These are phyloP conservation scores for Crepidodera aurea DNA, from an alignment of 2,888 invertebrate species.

Conservation along the genomic window DNA sequence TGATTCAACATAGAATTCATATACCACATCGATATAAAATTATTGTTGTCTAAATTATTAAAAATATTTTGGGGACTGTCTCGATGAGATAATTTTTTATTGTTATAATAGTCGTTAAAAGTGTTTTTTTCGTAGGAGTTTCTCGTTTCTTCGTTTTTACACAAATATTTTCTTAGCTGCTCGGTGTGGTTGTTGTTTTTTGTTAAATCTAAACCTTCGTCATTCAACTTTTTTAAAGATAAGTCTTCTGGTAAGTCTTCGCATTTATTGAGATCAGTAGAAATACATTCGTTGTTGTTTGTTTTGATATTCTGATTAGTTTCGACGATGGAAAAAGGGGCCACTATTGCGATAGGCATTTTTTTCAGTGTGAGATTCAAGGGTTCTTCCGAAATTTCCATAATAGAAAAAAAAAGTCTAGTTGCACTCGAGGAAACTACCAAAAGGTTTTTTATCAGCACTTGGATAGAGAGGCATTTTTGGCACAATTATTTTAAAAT, in stretches of 20 bases:
- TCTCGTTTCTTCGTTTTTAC: slow-evolving; percentile 56
- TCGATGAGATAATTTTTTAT: slow-evolving; percentile 47
- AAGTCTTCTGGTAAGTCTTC: slow-evolving; percentile 61
- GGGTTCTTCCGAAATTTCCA: slow-evolving; percentile 61
- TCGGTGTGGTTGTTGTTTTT: slow-evolving; percentile 51
- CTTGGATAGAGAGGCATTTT: not conserved
- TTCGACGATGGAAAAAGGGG: slow-evolving; percentile 58
- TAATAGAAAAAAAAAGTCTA: slow-evolving; percentile 37
- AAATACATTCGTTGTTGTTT: slow-evolving; percentile 43
- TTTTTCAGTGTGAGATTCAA: slow-evolving; percentile 64
- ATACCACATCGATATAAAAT: slow-evolving; percentile 61
- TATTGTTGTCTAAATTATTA: slow-evolving; percentile 61
- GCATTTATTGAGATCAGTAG: slow-evolving; percentile 49
- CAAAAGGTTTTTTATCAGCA: not conserved
- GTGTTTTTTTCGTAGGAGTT: slow-evolving; percentile 60
- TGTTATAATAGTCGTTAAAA: slow-evolving; percentile 54
- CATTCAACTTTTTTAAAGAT: slow-evolving; percentile 51
- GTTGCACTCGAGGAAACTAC: slow-evolving; percentile 20
- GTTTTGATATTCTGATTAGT: slow-evolving; percentile 45
- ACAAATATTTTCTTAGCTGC: slow-evolving; percentile 53
- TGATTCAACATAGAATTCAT: slow-evolving; percentile 58
- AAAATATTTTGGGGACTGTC: slow-evolving; percentile 60
- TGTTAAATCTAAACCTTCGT: slow-evolving; percentile 46
- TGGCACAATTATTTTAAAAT: slow-evolving; percentile 3
- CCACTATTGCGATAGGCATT: slow-evolving; percentile 66